phyloP scores from a whole-genome alignment of 1,140 invertebrate species.

The Aphelinus atriplicis region DNA sequence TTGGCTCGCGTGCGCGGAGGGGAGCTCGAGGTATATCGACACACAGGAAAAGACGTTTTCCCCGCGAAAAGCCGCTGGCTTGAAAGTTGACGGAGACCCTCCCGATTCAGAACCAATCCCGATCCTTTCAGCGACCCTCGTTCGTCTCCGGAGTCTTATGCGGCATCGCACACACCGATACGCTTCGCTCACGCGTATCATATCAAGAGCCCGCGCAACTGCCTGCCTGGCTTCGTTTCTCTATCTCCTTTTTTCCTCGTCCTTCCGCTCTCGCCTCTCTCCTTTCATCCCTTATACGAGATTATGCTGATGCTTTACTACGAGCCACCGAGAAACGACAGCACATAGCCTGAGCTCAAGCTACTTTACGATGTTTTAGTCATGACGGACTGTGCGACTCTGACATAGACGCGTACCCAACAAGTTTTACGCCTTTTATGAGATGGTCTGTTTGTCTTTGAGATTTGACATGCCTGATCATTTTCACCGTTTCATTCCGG shows the following conservation, averaged over 20 bases:
- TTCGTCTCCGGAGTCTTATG: conserved; percentile 32
- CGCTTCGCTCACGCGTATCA: conserved; percentile 25
- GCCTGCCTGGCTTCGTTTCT: not conserved
- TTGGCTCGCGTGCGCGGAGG: conserved; percentile 3
- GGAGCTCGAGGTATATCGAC: not conserved
- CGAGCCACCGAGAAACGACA: conserved; percentile 30
- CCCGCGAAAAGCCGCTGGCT: conserved; percentile 34
- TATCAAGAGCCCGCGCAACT: conserved; percentile 21
- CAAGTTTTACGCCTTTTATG: conserved; percentile 7
- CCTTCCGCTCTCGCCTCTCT: conserved; percentile 7
- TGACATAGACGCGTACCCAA: not conserved
- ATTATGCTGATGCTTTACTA: conserved; percentile 41
- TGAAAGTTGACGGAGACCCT: conserved; percentile 34
- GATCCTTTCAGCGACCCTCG: conserved; percentile 35
- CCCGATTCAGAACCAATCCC: conserved; percentile 39
- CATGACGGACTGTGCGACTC: conserved; percentile 24
- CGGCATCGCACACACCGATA: conserved; percentile 5
- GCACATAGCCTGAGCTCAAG: not conserved
- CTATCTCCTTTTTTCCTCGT: not conserved
- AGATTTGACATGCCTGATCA: too few species aligned
- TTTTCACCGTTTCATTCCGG: too few species aligned
- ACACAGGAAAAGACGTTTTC: conserved; percentile 35
- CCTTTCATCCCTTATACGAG: conserved; percentile 32
- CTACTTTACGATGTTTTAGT: conserved; percentile 39
- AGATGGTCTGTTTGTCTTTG: too few species aligned